These are phyloP conservation scores for Propithecus deckenii DNA, from an alignment of 2,797 vertebrate genomes.

Conservation along the genomic window DNA sequence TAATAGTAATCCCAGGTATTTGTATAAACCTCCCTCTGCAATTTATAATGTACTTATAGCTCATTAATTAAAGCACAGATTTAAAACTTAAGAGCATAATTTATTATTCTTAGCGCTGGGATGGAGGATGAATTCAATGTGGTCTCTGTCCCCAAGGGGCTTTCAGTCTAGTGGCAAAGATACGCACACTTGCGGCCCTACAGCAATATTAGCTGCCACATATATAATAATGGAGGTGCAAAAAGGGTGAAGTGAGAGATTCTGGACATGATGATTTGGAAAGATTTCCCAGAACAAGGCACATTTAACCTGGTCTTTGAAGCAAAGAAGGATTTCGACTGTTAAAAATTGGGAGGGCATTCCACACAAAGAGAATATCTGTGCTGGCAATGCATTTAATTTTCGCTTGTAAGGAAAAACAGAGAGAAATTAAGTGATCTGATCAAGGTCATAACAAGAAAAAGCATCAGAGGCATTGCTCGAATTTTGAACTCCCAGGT, in stretches of 20 bases:
- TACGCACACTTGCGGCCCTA: neutral
- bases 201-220: neutral
- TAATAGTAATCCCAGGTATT: neutral
- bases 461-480: neutral
- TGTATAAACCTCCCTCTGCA: neutral
- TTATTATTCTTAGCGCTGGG: neutral
- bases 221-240: neutral
- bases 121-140: neutral
- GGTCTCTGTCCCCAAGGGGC: conserved; percentile 31
- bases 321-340: neutral
- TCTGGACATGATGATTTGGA: neutral
- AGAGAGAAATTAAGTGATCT: neutral
- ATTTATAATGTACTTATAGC: neutral
- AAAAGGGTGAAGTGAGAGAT: neutral
- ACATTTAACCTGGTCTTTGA: neutral
- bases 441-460: neutral
- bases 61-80: neutral
- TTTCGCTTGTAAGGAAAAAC: neutral
- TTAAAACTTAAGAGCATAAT: neutral
- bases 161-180: conserved; percentile 33
- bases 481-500: neutral
- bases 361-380: neutral
- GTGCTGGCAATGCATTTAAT: neutral
- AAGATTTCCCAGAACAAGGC: neutral
- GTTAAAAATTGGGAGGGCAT: neutral